phyloP scores from a whole-genome alignment of 2,113 vertebrate species.

The Pholis gunnellus region DNA sequence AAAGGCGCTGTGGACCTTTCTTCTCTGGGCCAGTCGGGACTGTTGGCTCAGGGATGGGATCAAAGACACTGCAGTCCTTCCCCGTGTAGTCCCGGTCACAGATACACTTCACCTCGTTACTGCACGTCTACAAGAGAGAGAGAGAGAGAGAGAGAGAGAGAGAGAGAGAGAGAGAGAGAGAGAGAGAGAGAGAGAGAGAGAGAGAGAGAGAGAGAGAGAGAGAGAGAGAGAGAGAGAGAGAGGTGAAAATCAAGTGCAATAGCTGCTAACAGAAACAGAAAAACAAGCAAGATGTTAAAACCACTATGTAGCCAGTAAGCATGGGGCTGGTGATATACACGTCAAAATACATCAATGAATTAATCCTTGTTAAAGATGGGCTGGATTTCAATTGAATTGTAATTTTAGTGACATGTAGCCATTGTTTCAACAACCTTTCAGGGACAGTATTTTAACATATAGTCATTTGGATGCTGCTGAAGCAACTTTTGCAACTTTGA shows the following conservation, averaged over 20 bases:
- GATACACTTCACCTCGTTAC: slow-evolving; percentile 96
- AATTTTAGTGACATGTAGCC: background rate
- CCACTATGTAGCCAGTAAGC: too few species aligned
- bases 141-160: background rate
- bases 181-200: background rate
- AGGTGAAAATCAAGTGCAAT: background rate
- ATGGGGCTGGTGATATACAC: background rate
- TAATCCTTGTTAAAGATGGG: background rate
- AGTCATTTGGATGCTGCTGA: background rate
- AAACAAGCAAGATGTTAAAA: background rate
- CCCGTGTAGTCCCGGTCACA: slow-evolving; percentile 94
- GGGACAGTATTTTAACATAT: background rate
- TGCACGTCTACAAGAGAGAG: slow-evolving; percentile 86
- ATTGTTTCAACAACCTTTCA: background rate
- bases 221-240: background rate
- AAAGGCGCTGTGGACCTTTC: slow-evolving; percentile 86
- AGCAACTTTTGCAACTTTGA: background rate
- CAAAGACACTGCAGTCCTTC: slow-evolving; percentile 95
- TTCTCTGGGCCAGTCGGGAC: slow-evolving; percentile 86
- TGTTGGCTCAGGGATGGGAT: slow-evolving; percentile 90
- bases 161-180: background rate
- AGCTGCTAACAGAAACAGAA: background rate
- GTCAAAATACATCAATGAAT: background rate
- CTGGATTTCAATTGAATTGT: background rate
- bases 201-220: too few species aligned